Conservation (phyloP, 2,888 invertebrate genomes). For the Hyposoter didymator region DNA sequence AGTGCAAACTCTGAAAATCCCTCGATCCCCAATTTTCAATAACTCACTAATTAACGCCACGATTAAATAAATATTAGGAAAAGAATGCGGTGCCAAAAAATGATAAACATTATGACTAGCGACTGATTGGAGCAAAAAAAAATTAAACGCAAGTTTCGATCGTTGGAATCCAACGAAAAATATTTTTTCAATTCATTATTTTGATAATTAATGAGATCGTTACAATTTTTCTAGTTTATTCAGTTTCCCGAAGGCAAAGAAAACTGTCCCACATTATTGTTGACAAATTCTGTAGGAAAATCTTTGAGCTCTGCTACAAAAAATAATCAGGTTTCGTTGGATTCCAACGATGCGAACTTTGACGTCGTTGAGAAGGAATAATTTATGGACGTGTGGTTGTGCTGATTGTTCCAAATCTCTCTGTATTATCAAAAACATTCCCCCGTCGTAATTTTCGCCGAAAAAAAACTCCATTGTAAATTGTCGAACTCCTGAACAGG, state of each 20-base stretch:
- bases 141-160: too few relatives aligned
- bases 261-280: too few relatives aligned
- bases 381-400: neutral
- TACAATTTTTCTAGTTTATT: too few relatives aligned
- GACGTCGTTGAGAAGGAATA: too few relatives aligned
- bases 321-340: too few relatives aligned
- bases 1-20: slow-evolving; percentile 84
- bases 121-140: neutral
- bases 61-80: neutral
- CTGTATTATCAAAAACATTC: slow-evolving; percentile 57
- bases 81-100: slow-evolving; percentile 9
- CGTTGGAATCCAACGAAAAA: too few relatives aligned
- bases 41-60: neutral
- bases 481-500: slow-evolving; percentile 3
- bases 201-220: too few relatives aligned
- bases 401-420: slow-evolving; percentile 15
- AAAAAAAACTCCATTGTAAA: slow-evolving; percentile 18
- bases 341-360: too few relatives aligned
- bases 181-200: too few relatives aligned
- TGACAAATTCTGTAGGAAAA: too few relatives aligned
- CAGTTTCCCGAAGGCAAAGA: too few relatives aligned
- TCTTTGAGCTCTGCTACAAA: too few relatives aligned
- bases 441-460: slow-evolving; percentile 9
- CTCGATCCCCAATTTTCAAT: neutral
- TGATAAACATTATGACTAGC: neutral